Evolutionary conservation across 1,140 invertebrate species (phyloP).

Genomic region (Himalopsyche phryganea): DNA sequence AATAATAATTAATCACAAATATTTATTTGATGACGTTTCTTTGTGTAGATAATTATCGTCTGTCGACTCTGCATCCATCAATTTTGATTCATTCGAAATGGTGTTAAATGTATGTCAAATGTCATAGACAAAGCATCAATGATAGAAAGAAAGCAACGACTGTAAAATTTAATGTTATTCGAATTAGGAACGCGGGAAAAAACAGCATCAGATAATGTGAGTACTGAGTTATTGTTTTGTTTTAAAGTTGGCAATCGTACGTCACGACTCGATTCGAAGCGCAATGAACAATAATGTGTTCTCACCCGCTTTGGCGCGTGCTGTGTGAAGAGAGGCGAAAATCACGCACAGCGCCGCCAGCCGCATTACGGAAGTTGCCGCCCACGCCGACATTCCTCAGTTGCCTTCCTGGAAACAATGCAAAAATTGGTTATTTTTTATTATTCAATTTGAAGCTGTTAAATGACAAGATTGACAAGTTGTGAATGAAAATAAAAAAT

Average conservation of each 20-base stretch:
- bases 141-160: too few relatives aligned
- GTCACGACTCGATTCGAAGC: neutral
- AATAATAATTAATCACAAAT: too few relatives aligned
- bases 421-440: conserved; percentile 8
- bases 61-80: too few relatives aligned
- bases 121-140: too few relatives aligned
- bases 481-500: too few relatives aligned
- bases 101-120: too few relatives aligned
- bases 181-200: neutral
- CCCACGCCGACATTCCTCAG: conserved; percentile 25
- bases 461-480: too few relatives aligned
- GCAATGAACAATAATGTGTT: conserved; percentile 2
- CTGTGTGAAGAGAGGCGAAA: conserved; percentile 23
- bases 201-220: neutral
- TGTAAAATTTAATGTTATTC: too few relatives aligned
- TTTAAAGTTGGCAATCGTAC: neutral
- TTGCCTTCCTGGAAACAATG: conserved; percentile 26
- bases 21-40: too few relatives aligned
- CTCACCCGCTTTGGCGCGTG: conserved; percentile 29
- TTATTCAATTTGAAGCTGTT: neutral
- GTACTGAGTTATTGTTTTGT: neutral
- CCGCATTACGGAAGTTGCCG: conserved; percentile 26
- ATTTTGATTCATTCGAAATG: too few relatives aligned
- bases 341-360: conserved; percentile 18
- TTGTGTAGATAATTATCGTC: too few relatives aligned